Evolutionary conservation across 2,888 invertebrate genomes (phyloP).

Genomic region (Nomada fucata): DNA sequence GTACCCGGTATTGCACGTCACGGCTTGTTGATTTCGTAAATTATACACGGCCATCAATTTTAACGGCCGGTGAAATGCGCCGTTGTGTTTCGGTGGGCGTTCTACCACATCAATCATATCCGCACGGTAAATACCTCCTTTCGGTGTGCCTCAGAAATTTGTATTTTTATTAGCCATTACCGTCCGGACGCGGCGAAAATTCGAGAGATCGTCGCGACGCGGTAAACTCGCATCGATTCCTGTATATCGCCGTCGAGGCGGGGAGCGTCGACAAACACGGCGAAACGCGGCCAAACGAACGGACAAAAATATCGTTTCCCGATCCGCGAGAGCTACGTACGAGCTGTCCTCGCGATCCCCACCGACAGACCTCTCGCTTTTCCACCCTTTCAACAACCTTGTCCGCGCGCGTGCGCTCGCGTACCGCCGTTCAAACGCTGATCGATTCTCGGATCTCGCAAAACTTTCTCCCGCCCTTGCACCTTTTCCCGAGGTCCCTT

Average conservation of each 20-base stretch:
- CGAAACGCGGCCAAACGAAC: not conserved
- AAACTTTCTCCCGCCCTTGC: conserved; percentile 39
- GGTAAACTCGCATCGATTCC: too few relatives aligned
- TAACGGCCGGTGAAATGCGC: conserved; percentile 76
- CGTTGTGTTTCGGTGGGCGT: conserved; percentile 80
- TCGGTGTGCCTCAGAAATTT: conserved; percentile 72
- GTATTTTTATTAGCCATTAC: conserved; percentile 71
- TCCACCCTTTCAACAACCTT: not conserved
- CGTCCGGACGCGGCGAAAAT: conserved; percentile 51
- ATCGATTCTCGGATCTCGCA: conserved; percentile 39
- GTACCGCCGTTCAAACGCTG: conserved; percentile 10
- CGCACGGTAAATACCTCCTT: conserved; percentile 76
- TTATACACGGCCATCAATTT: conserved; percentile 80
- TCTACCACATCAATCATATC: conserved; percentile 80
- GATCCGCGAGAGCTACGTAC: not conserved
- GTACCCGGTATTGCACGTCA: conserved; percentile 75
- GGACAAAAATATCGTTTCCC: conserved; percentile 12
- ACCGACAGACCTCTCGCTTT: not conserved
- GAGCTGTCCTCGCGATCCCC: not conserved
- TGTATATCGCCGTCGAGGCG: not conserved
- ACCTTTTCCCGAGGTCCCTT: conserved; percentile 21
- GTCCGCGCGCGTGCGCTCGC: not conserved
- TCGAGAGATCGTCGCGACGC: not conserved
- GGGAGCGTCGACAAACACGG: too few relatives aligned
- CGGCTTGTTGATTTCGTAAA: conserved; percentile 82